Conservation (phyloP, 1,140 invertebrate genomes). For the Holotrichia oblita region DNA sequence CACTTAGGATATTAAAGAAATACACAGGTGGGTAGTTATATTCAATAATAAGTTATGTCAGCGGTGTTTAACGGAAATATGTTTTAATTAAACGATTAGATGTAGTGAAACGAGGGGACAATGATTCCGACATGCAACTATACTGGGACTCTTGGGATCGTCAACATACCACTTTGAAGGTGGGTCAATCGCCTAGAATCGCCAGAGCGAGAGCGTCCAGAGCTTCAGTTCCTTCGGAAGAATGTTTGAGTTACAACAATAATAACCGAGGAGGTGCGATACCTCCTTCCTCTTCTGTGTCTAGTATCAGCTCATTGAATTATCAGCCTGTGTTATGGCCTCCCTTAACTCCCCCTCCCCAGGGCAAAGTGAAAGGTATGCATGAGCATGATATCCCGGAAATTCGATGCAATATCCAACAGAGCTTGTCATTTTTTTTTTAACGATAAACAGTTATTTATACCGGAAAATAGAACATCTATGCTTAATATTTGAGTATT, state of each 20-base stretch:
- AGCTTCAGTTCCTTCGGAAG: slow-evolving; percentile 70
- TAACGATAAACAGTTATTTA: neutral
- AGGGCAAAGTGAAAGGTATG: slow-evolving; percentile 58
- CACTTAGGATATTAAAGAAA: slow-evolving; percentile 84
- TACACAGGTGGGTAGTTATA: slow-evolving; percentile 78
- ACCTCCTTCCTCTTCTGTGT: slow-evolving; percentile 58
- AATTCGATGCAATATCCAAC: neutral
- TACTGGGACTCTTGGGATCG: slow-evolving; percentile 95
- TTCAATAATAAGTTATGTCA: slow-evolving; percentile 3
- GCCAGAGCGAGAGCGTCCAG: slow-evolving; percentile 64
- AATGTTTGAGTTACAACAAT: slow-evolving; percentile 66
- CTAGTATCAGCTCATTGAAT: slow-evolving; percentile 60
- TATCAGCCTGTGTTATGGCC: slow-evolving; percentile 53
- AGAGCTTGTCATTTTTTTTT: neutral
- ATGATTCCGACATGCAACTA: slow-evolving; percentile 73
- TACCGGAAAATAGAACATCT: neutral
- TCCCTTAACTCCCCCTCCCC: slow-evolving; percentile 57
- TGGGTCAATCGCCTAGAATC: slow-evolving; percentile 69
- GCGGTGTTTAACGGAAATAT: neutral
- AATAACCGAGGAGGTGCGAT: slow-evolving; percentile 59
- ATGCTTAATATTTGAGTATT: slow-evolving; percentile 5
- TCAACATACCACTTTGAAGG: slow-evolving; percentile 58
- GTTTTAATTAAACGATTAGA: slow-evolving; percentile 61
- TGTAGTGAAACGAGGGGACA: slow-evolving; percentile 62
- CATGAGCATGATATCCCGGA: slow-evolving; percentile 30